Base-by-base conservation (phyloP, 2,888 invertebrate species). In the Buathra laborator region DNA sequence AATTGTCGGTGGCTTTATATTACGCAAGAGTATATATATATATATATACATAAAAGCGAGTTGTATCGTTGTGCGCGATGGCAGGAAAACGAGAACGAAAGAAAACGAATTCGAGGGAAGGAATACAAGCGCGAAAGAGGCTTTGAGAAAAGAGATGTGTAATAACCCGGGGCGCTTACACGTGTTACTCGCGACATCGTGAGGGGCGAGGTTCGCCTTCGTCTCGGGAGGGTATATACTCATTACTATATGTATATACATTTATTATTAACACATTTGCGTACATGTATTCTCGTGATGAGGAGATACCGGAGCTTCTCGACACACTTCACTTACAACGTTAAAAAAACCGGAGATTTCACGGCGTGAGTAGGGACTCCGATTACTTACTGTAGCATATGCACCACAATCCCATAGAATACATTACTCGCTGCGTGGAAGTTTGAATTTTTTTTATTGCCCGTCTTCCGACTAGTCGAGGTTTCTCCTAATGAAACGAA, bases 91-190 rank as follows among this genome's bases (percentile, higher is more conserved):
- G 62, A 10, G 16, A 62, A 59, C 24, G 72, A 29, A 59, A 59
- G 29, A 59, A 59, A 2, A 59, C 59, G 3, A 9, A 44, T 59
- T 72, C 59, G 72, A n/a, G 72, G 59, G 37, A 46, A 46, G 46
- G 44, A 19, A 37, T 37, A 48, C 14, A 10, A 29, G n/a, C 68
- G 68, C 46, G n/a, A 19, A 46, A 0, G 46, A 16, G 51, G 72
- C 14, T 14, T 72, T 56, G 72, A 59, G 32, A 29, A 32, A 46
- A 74, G 59, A 74, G 72, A 74, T 74, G 72, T 74, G 59, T 74
- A 74, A 74, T 74, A 59, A 62, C 62, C 62, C 46, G 59, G 72
- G 44, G 62, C 72, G 72, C 53, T 74, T 74, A 74, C 72, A 74
- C 72, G 46, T 74, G 72, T 74, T 29, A 46, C 46, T 62, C 29